Evolutionary conservation across 2,797 vertebrate species (phyloP).

Genomic region (Myotis planiceps): DNA sequence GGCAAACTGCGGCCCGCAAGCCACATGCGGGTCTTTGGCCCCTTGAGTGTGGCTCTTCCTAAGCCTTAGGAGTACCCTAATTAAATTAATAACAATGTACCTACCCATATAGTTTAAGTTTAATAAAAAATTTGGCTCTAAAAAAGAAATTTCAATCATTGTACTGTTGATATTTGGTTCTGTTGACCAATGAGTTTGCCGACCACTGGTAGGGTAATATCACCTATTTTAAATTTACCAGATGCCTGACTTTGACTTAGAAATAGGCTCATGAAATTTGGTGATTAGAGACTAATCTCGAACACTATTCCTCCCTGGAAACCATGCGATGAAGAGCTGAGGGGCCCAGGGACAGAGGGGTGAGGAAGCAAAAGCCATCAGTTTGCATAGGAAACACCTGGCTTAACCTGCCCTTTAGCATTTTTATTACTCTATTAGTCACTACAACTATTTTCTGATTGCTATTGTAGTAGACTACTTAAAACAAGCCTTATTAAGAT

Average conservation of each 20-base stretch:
- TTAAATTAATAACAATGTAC: too few relatives aligned
- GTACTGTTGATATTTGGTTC: too few relatives aligned
- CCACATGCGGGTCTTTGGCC: too few relatives aligned
- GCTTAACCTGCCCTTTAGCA: neutral
- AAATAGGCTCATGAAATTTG: neutral
- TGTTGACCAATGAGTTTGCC: too few relatives aligned
- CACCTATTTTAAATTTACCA: neutral
- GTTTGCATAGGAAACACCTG: slow-evolving; percentile 70
- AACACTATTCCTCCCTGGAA: neutral
- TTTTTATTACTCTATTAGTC: slow-evolving; percentile 70
- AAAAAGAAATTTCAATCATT: too few relatives aligned
- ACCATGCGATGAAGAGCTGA: neutral
- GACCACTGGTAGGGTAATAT: too few relatives aligned
- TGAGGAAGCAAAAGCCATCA: neutral
- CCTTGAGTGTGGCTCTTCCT: too few relatives aligned
- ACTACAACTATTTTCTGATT: slow-evolving; percentile 57
- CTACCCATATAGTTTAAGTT: too few relatives aligned
- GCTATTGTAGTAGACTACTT: neutral
- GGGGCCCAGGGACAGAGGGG: neutral
- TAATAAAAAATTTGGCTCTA: too few relatives aligned
- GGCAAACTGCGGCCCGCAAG: too few relatives aligned
- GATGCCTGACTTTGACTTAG: neutral
- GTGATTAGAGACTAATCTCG: neutral
- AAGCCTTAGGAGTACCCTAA: too few relatives aligned
- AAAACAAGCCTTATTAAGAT: neutral